Conservation (phyloP, 2,888 invertebrate genomes). For the Dolomedes plantarius region DNA sequence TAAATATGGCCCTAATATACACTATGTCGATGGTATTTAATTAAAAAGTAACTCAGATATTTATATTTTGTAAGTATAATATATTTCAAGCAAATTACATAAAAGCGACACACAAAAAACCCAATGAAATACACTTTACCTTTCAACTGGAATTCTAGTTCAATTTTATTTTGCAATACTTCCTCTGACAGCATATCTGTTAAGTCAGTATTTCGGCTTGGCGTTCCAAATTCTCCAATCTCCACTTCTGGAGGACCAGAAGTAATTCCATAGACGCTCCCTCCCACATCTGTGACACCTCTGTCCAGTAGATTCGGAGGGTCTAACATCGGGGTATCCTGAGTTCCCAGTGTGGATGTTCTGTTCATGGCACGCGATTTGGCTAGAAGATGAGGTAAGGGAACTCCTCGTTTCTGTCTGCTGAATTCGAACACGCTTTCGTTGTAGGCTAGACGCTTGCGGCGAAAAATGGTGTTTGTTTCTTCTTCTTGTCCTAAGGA, state of each 20-base stretch:
- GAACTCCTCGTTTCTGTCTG: slow-evolving; percentile 21
- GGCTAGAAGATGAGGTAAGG: slow-evolving; percentile 42
- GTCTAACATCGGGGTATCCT: slow-evolving; percentile 30
- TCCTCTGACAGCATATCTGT: neutral
- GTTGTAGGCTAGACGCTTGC: slow-evolving; percentile 21
- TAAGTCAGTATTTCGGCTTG: neutral
- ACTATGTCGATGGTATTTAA: too few relatives aligned
- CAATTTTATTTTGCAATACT: slow-evolving; percentile 54
- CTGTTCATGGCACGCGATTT: slow-evolving; percentile 62
- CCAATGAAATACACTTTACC: too few relatives aligned
- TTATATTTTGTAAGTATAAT: too few relatives aligned
- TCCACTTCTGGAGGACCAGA: slow-evolving; percentile 11
- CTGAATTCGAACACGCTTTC: neutral
- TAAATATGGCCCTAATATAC: too few relatives aligned
- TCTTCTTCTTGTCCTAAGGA: slow-evolving; percentile 73
- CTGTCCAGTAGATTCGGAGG: slow-evolving; percentile 27
- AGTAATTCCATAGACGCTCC: neutral
- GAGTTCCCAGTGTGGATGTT: slow-evolving; percentile 19
- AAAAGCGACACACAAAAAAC: too few relatives aligned
- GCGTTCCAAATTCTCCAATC: neutral
- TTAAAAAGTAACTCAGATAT: too few relatives aligned
- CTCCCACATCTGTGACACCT: neutral
- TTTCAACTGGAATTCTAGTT: slow-evolving; percentile 62
- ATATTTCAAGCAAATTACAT: too few relatives aligned
- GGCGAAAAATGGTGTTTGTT: slow-evolving; percentile 70